Evolutionary conservation across 53 echinoderm and acorn worm genomes (phyloP), one percentile per base, ranked within the genome.

Genomic region (Crossaster papposus): DNA sequence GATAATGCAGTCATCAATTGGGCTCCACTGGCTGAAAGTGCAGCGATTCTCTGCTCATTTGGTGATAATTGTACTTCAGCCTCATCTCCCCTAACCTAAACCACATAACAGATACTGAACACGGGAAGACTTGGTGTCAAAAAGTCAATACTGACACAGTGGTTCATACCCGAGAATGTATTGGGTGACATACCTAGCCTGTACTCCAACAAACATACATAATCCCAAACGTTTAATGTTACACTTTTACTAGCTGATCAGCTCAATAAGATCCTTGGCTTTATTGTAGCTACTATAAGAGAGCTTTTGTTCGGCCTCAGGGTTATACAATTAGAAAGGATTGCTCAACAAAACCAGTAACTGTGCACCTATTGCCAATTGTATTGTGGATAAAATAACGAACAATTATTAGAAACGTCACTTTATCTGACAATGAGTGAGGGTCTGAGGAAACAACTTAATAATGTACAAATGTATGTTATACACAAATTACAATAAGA

Each of bases 141-240:
- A 23, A 54, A 76, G 87, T 87, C 87, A 87, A 87, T 77, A 87
- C 36, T 77, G 77, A 51, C 30, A 77, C 55, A 87, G 58, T 63
- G 26, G 87, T 77, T 55, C 77, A 87, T 71, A 44, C 71, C 84
- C 51, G 52, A 22, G 81, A 81, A 70, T 83, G 83, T 87, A 87
- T 87, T 77, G 87, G 87, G 76, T 87, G 87, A 55, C 87, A 77
- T 77, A n/a, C n/a, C n/a, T n/a, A n/a, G n/a, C n/a, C n/a, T n/a
- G n/a, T n/a, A 52, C 30, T 54, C 70, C 33, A 62, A 81, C 52
- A 64, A 29, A 81, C 28, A 52, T 81, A 54, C 36, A 79, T 79
- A 51, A 51, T 52, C 28, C 22, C 52, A 7, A 7, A 51, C n/a
- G 58, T 58, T 20, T 58, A 58, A 20, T 58, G 58, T 58, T 58